phyloP scores from a whole-genome alignment of 2,113 vertebrate species.

The Bostrychus sinensis region DNA sequence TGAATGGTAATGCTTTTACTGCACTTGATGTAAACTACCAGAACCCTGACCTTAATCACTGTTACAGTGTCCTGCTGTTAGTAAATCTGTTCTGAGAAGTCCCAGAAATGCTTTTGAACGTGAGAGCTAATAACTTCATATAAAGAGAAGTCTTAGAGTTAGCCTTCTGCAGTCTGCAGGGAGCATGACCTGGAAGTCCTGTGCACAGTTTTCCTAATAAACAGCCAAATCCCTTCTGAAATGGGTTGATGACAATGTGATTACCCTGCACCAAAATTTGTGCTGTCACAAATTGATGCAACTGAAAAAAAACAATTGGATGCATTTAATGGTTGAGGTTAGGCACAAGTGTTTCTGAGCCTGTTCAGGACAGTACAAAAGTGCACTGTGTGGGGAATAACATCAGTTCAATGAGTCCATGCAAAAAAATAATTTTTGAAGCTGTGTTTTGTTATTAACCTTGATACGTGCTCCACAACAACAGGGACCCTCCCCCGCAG shows the following conservation, averaged over 20 bases:
- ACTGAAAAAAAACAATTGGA: background rate
- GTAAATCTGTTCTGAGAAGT: background rate
- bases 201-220: background rate
- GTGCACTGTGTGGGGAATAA: constrained; percentile 18
- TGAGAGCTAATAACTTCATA: rapidly evolving
- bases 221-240: constrained; percentile 2
- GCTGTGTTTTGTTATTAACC: constrained; percentile 14
- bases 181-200: background rate
- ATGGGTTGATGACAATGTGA: background rate
- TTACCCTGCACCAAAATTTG: background rate
- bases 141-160: background rate
- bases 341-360: background rate
- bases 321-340: constrained; percentile 16
- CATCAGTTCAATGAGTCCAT: constrained; percentile 9
- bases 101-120: too few relatives aligned
- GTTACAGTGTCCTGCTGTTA: background rate
- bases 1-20: too few relatives aligned
- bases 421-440: constrained; percentile 7
- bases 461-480: constrained; percentile 1
- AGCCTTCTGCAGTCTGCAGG: background rate
- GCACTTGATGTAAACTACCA: too few relatives aligned
- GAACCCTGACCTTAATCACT: too few relatives aligned
- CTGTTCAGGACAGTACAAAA: constrained; percentile 1
- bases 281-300: background rate
- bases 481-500: constrained; percentile 91